Conservation (phyloP, 2,888 invertebrate genomes). For the Ephialtes manifestator region DNA sequence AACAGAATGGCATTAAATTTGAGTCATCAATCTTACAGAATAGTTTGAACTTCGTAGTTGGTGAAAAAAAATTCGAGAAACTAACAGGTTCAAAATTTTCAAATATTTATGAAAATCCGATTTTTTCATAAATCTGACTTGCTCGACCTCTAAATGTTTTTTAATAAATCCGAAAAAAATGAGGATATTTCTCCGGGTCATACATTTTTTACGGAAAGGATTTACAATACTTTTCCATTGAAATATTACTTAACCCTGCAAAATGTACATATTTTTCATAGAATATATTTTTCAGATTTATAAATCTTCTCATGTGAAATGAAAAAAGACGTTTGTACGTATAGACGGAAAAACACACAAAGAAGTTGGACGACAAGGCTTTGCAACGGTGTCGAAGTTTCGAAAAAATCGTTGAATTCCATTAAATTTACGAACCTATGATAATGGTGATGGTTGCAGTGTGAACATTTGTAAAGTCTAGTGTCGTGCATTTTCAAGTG, state of each 20-base stretch:
- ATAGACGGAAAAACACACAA: not conserved
- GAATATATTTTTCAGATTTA: not conserved
- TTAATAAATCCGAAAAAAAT: not conserved
- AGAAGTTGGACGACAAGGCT: constrained; percentile 33
- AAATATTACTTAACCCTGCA: too few species aligned
- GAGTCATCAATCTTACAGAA: too few species aligned
- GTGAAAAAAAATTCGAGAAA: too few species aligned
- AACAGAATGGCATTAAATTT: too few species aligned
- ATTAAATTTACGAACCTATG: constrained; percentile 83
- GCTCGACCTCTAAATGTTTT: too few species aligned
- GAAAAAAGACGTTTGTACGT: not conserved
- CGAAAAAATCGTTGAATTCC: not conserved
- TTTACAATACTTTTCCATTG: not conserved
- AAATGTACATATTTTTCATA: not conserved
- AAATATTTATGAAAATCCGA: too few species aligned
- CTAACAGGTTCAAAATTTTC: too few species aligned
- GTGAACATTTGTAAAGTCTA: constrained; percentile 91
- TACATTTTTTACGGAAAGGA: too few species aligned
- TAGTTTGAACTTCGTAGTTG: too few species aligned
- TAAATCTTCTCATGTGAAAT: not conserved
- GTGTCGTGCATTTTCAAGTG: constrained; percentile 93
- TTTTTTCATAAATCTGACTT: too few species aligned
- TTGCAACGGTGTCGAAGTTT: constrained; percentile 63
- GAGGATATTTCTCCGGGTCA: too few species aligned
- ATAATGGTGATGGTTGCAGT: constrained; percentile 90